Percentiles rank a stretch among this genome's conserved stretches.
Conservation (phyloP, 2,888 invertebrate genomes). For the Trissolcus japonicus region DNA sequence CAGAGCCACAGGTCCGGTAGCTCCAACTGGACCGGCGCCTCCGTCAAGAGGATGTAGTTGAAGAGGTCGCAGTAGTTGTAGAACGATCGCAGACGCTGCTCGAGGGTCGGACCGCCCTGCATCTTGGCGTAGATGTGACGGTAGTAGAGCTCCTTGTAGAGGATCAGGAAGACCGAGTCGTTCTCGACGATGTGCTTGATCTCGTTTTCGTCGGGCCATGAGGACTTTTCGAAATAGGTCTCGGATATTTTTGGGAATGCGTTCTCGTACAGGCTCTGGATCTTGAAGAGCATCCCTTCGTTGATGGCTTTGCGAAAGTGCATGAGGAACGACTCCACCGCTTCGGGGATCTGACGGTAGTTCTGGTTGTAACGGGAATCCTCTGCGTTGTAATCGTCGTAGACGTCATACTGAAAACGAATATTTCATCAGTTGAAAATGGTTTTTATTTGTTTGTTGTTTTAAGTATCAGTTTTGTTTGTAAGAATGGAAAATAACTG, state of each 20-base stretch:
- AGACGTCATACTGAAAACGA: constrained; percentile 66
- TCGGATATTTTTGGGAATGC: constrained; percentile 97
- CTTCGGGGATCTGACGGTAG: constrained; percentile 78
- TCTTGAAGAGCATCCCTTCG: constrained; percentile 92
- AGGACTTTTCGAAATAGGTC: constrained; percentile 93
- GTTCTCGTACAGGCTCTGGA: constrained; percentile 96
- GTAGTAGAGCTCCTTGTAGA: constrained; percentile 98
- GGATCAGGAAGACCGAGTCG: constrained; percentile 90
- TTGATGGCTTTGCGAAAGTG: constrained; percentile 93
- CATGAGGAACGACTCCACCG: constrained; percentile 90
- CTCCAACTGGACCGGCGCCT: constrained; percentile 91
- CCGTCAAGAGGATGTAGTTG: constrained; percentile 94
- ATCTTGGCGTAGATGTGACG: constrained; percentile 97
- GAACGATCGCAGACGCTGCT: constrained; percentile 96
- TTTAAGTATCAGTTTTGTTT: too few species aligned
- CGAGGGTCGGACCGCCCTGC: constrained; percentile 90
- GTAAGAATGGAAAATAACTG: not conserved
- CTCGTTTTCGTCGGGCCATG: constrained; percentile 96
- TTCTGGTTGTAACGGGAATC: constrained; percentile 67
- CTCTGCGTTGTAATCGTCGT: constrained; percentile 66
- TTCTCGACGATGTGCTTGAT: constrained; percentile 86
- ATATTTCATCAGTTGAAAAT: not conserved
- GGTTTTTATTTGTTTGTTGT: not conserved
- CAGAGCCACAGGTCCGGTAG: constrained; percentile 99
- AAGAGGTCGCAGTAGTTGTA: constrained; percentile 99